A percentile compares a stretch with the other conserved stretches of the same genome.
Evolutionary conservation across 2,113 vertebrate species (phyloP).

Genomic region (Myxocyprinus asiaticus): DNA sequence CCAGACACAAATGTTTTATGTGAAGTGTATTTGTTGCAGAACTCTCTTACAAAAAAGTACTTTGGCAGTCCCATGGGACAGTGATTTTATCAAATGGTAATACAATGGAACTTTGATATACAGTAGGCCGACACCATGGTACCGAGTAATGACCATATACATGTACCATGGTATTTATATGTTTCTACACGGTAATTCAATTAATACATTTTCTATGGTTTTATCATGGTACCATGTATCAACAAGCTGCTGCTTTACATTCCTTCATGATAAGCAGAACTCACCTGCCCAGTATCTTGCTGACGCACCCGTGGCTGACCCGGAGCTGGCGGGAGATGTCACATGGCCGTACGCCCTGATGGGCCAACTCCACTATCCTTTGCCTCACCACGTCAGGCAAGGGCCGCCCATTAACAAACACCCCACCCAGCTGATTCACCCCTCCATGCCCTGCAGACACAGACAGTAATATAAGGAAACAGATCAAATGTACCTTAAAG

Average conservation of each 20-base stretch:
- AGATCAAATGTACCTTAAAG: too few species aligned
- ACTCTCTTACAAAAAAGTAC: neutral
- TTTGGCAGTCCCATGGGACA: neutral
- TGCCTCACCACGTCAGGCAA: conserved; percentile 97
- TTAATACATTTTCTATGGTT: too few species aligned
- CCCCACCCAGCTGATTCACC: conserved; percentile 97
- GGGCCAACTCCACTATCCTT: conserved; percentile 97
- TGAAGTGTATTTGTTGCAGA: neutral
- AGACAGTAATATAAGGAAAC: neutral
- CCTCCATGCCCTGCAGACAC: conserved; percentile 89
- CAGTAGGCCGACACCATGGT: too few species aligned
- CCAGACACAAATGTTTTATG: neutral
- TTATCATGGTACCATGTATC: neutral
- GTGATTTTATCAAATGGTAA: too few species aligned
- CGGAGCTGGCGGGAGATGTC: conserved; percentile 98
- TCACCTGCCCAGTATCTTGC: conserved; percentile 99
- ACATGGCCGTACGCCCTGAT: conserved; percentile 96
- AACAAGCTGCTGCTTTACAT: neutral
- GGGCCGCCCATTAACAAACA: conserved; percentile 97
- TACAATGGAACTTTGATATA: too few species aligned
- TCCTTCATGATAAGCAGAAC: conserved; percentile 7
- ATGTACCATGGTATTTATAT: too few species aligned
- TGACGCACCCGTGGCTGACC: conserved; percentile 98
- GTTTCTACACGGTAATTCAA: too few species aligned
- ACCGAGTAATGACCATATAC: too few species aligned